Evolutionary conservation across 2,888 invertebrate species (phyloP).

Genomic region (Stegophylla sp.): DNA sequence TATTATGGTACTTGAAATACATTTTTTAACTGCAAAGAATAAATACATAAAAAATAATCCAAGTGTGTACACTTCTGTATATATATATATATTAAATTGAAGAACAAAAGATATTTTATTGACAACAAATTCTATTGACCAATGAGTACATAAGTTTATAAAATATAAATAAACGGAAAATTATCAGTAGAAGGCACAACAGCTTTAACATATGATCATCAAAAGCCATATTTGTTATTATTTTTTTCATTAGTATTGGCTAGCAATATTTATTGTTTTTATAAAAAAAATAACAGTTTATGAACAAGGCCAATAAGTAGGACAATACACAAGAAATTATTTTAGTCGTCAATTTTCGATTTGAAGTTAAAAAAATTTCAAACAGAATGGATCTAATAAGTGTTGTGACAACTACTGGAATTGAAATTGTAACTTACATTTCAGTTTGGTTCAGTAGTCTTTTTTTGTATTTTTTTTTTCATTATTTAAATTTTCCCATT

Average conservation of each 20-base stretch:
- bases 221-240: not conserved
- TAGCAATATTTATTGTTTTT: not conserved
- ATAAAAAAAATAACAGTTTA: not conserved
- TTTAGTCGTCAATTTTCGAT: constrained; percentile 32
- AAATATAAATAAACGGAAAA: constrained; percentile 19
- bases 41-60: constrained; percentile 24
- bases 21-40: constrained; percentile 24
- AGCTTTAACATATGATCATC: not conserved
- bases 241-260: not conserved
- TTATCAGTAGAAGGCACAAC: constrained; percentile 37
- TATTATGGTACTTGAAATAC: constrained; percentile 2
- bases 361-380: constrained; percentile 23
- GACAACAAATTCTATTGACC: constrained; percentile 33
- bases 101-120: constrained; percentile 20
- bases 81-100: constrained; percentile 23
- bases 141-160: constrained; percentile 31
- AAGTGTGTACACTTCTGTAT: constrained; percentile 21
- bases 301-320: constrained; percentile 28
- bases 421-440: constrained; percentile 21
- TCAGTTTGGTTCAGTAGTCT: constrained; percentile 8
- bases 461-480: constrained; percentile 21
- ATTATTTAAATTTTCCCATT: constrained; percentile 40
- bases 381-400: constrained; percentile 2
- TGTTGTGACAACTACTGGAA: constrained; percentile 34
- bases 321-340: constrained; percentile 23